Percentiles rank a stretch among this genome's conserved stretches.
These are phyloP conservation scores for Fratercula arctica DNA, from an alignment of 2,797 vertebrate species.

Conservation along the genomic window DNA sequence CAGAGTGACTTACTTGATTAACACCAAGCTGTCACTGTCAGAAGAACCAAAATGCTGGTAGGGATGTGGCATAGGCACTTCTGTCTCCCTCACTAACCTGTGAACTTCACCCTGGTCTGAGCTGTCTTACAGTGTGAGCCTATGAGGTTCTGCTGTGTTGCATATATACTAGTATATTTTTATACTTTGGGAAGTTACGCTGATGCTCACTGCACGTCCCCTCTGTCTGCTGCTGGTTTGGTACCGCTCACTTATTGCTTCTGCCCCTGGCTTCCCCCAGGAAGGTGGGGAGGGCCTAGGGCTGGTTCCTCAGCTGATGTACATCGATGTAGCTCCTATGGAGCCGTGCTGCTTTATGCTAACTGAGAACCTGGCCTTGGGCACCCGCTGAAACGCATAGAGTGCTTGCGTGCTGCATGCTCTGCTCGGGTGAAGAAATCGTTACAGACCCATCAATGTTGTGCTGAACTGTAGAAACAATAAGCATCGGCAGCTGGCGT, in stretches of 20 bases:
- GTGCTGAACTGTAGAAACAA: not conserved
- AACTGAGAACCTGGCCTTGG: not conserved
- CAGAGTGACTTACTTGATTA: not conserved
- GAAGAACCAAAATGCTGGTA: not conserved
- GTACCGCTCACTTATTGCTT: fast-evolving
- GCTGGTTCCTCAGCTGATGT: not conserved
- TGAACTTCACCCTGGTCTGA: not conserved
- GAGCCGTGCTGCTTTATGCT: not conserved
- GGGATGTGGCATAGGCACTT: not conserved
- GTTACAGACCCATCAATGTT: fast-evolving
- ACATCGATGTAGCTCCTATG: constrained; percentile 47
- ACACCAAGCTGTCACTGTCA: not conserved
- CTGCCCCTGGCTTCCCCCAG: not conserved
- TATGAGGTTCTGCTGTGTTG: not conserved
- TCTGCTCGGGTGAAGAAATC: not conserved
- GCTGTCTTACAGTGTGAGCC: not conserved
- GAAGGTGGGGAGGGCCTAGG: not conserved
- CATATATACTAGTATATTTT: fast-evolving
- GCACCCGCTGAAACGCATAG: not conserved
- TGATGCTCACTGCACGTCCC: not conserved
- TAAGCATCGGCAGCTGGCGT: not conserved
- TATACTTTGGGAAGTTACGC: not conserved
- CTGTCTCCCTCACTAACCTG: not conserved
- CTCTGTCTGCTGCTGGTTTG: not conserved
- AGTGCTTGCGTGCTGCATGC: not conserved